Evolutionary conservation across 1,140 invertebrate genomes (phyloP).

Genomic region (Leptinotarsa texana): DNA sequence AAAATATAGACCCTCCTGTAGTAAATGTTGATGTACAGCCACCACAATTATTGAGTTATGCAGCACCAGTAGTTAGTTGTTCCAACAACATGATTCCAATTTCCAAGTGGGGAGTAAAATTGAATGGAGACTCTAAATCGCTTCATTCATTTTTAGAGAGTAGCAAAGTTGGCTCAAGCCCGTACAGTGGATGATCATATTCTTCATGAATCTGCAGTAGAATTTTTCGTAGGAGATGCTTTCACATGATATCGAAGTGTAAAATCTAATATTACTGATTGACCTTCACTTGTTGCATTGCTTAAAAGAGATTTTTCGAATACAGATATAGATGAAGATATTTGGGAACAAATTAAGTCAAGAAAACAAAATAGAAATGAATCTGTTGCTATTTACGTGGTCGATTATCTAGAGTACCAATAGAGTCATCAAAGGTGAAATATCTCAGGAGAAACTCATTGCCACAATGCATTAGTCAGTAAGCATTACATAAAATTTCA

Average conservation of each 20-base stretch:
- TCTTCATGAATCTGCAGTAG: slow-evolving; percentile 39
- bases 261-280: slow-evolving; percentile 29
- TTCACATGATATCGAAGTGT: slow-evolving; percentile 46
- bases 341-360: slow-evolving; percentile 46
- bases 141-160: slow-evolving; percentile 43
- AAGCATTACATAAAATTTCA: slow-evolving; percentile 11
- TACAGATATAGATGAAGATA: slow-evolving; percentile 43
- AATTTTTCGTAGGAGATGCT: slow-evolving; percentile 45
- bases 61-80: slow-evolving; percentile 13
- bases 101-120: slow-evolving; percentile 34
- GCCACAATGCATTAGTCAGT: slow-evolving; percentile 35
- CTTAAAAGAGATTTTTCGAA: slow-evolving; percentile 35
- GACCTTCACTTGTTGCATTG: slow-evolving; percentile 8
- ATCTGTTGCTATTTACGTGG: slow-evolving; percentile 42
- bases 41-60: neutral
- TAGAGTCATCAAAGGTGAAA: slow-evolving; percentile 43
- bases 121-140: slow-evolving; percentile 34
- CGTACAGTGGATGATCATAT: slow-evolving; percentile 37
- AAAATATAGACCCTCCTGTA: neutral
- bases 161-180: no score
- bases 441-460: slow-evolving; percentile 45
- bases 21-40: slow-evolving; percentile 12
- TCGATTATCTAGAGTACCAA: slow-evolving; percentile 37
- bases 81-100: slow-evolving; percentile 16
- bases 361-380: slow-evolving; percentile 47